Evolutionary conservation across 92 coral and sea anemone species (phyloP).

Genomic region (Siderastrea radians): DNA sequence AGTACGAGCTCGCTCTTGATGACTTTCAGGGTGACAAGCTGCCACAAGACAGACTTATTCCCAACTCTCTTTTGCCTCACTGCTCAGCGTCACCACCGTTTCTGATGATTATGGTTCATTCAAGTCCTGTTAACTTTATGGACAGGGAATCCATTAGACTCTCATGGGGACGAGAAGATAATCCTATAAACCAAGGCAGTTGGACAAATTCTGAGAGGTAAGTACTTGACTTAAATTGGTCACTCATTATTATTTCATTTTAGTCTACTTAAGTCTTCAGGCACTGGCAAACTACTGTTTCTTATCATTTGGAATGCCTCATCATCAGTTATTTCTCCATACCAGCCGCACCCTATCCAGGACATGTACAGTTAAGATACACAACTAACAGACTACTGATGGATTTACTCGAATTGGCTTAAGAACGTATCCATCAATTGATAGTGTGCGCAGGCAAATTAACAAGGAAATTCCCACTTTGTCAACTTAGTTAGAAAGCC

Average conservation of each 20-base stretch:
- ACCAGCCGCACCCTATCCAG: too few relatives aligned
- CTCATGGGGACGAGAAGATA: slow-evolving; percentile 92
- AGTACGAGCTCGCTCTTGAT: slow-evolving; percentile 12
- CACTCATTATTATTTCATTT: neutral
- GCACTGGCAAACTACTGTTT: too few relatives aligned
- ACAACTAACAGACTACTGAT: too few relatives aligned
- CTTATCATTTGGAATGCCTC: too few relatives aligned
- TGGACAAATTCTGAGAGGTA: slow-evolving; percentile 85
- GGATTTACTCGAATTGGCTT: too few relatives aligned
- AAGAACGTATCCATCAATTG: too few relatives aligned
- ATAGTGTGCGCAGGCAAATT: too few relatives aligned
- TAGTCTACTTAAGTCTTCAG: neutral
- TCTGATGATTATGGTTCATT: slow-evolving; percentile 83
- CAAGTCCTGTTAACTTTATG: slow-evolving; percentile 76
- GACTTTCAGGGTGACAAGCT: slow-evolving; percentile 20
- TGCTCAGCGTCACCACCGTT: slow-evolving; percentile 66
- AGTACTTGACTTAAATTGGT: neutral
- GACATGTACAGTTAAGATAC: too few relatives aligned
- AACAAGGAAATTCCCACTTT: too few relatives aligned
- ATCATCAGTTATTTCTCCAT: too few relatives aligned
- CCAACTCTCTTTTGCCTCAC: slow-evolving; percentile 11
- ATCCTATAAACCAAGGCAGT: slow-evolving; percentile 88
- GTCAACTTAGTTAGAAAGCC: too few relatives aligned
- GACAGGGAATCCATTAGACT: slow-evolving; percentile 87
- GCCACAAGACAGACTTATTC: slow-evolving; percentile 30